Evolutionary conservation across 2,113 vertebrate species (phyloP).

Genomic region (Stegastes partitus): DNA sequence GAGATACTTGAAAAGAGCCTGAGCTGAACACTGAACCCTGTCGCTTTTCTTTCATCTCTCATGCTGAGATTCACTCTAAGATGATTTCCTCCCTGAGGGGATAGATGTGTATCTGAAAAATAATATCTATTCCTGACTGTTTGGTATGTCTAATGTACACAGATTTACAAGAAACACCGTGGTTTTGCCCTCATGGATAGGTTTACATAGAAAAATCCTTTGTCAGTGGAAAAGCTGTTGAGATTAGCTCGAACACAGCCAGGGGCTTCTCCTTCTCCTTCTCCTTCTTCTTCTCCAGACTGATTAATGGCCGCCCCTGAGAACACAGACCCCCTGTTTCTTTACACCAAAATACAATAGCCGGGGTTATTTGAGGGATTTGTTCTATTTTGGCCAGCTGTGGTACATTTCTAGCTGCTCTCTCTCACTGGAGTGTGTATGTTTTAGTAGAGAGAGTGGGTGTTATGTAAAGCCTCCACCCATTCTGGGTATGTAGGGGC

Average conservation of each 20-base stretch:
- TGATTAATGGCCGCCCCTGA: slow-evolving; percentile 42
- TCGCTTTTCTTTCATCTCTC: slow-evolving; percentile 27
- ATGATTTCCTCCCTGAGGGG: slow-evolving; percentile 34
- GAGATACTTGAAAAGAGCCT: slow-evolving; percentile 40
- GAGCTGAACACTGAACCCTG: not conserved
- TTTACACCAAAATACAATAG: slow-evolving; percentile 51
- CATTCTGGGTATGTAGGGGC: slow-evolving; percentile 46
- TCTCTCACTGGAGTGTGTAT: not conserved
- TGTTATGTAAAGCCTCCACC: slow-evolving; percentile 73
- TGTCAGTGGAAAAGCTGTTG: slow-evolving; percentile 26
- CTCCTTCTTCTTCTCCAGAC: slow-evolving; percentile 25
- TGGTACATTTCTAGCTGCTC: slow-evolving; percentile 37
- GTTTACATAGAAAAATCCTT: slow-evolving; percentile 43
- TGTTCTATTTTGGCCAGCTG: slow-evolving; percentile 55
- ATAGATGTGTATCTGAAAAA: slow-evolving; percentile 34
- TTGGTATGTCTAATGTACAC: slow-evolving; percentile 27
- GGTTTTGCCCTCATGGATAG: not conserved
- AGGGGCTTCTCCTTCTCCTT: slow-evolving; percentile 1
- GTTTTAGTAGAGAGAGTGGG: slow-evolving; percentile 30
- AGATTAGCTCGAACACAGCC: not conserved
- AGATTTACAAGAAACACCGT: slow-evolving; percentile 12
- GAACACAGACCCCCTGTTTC: slow-evolving; percentile 20
- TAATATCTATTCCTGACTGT: slow-evolving; percentile 14
- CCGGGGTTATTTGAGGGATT: slow-evolving; percentile 54
- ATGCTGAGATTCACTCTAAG: slow-evolving; percentile 7